Evolutionary conservation across 2,797 vertebrate species (phyloP), one percentile per base, ranked within the genome.

Genomic region (Numenius phaeopus): DNA sequence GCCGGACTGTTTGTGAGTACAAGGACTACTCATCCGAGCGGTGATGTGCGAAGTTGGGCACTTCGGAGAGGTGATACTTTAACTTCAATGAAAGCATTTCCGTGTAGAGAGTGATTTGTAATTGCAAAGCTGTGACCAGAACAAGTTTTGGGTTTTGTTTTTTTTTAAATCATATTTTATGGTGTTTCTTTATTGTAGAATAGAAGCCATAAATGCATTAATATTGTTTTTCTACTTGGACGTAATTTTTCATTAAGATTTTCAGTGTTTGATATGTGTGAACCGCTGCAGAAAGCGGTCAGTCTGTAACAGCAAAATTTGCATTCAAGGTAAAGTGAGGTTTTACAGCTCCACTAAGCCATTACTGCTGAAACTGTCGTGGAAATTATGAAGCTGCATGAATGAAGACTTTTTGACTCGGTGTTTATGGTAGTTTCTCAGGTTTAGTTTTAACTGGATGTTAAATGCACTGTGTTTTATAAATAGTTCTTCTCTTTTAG

Each of bases 361-460:
- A 97, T 98, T 98, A 97, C 98, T 99, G 98, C 98, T 97, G 98
- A 98, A 98, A 97, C 98, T 96, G 96, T 98, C 64, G 97, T 99
- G 98, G 98, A 98, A 98, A 96, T 98, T 98, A 94, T 97, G 98
- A 98, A 98, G 98, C 98, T 99, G 99, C 99, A 99, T 99, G 99
- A 99, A 95, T 97, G 98, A 94, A 97, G 96, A 97, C 95, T 94
- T 98, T 97, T 96, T 94, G 81, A 98, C 65, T 98, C 34, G 9
- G 97, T 99, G 98, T 99, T 99, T 98, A 98, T 98, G 97, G 98
- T 99, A 98, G 98, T 98, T 98, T 98, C 98, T 99, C 98, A 97
- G 98, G 98, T 99, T 98, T 99, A 97, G 98, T 98, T 98, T 98
- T 98, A 98, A 98, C 98, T 98, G 98, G 97, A 98, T 98, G 96